A percentile compares a stretch with the other conserved stretches of the same genome.
phyloP scores from a whole-genome alignment of 2,113 vertebrate species.

The Seriola rivoliana region DNA sequence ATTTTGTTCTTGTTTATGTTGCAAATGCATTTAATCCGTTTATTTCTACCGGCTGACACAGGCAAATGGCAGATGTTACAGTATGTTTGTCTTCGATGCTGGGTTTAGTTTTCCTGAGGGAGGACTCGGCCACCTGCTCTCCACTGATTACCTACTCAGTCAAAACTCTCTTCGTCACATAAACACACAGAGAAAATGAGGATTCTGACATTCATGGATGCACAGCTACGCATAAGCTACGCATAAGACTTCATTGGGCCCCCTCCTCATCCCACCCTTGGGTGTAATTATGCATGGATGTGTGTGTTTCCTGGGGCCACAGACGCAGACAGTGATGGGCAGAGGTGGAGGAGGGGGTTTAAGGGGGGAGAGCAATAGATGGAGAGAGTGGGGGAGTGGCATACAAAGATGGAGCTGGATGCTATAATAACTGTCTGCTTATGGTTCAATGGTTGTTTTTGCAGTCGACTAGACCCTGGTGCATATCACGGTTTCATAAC shows the following conservation, averaged over 20 bases:
- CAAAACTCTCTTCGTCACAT: slow-evolving; percentile 1
- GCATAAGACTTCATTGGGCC: slow-evolving; percentile 15
- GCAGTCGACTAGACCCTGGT: slow-evolving; percentile 57
- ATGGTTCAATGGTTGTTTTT: slow-evolving; percentile 69
- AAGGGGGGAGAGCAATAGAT: not conserved
- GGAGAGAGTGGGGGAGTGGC: slow-evolving; percentile 13
- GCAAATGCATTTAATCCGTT: not conserved
- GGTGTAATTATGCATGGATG: slow-evolving; percentile 48
- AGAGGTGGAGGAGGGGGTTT: slow-evolving; percentile 29
- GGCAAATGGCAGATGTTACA: slow-evolving; percentile 38
- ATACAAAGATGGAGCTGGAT: slow-evolving; percentile 39
- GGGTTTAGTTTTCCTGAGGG: slow-evolving; percentile 42
- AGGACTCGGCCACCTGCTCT: slow-evolving; percentile 65
- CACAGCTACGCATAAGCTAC: not conserved
- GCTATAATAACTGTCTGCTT: slow-evolving; percentile 74
- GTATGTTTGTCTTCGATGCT: slow-evolving; percentile 42
- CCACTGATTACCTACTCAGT: slow-evolving; percentile 65
- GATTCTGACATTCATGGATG: slow-evolving; percentile 16
- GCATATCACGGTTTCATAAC: slow-evolving; percentile 66
- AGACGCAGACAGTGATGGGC: slow-evolving; percentile 54
- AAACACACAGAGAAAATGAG: not conserved
- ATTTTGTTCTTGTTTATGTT: not conserved
- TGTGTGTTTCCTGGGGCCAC: slow-evolving; percentile 61
- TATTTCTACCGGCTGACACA: slow-evolving; percentile 10
- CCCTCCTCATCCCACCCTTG: slow-evolving; percentile 28